These are phyloP conservation scores for Cosmorhoe ocellata DNA, from an alignment of 2,888 invertebrate genomes.

Conservation along the genomic window DNA sequence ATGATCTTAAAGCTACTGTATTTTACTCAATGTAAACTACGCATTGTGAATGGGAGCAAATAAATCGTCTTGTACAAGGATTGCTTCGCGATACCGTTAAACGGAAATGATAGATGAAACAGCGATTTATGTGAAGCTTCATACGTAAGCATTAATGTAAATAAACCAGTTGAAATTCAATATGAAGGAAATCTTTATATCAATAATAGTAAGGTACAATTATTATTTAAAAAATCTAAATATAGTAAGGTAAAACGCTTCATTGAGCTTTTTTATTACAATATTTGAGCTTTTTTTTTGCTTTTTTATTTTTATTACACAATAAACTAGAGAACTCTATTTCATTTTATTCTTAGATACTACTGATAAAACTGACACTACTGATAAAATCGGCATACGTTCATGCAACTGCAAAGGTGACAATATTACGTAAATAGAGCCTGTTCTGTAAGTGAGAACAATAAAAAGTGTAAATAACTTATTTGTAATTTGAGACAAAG, in stretches of 20 bases:
- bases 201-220: constrained; percentile 18
- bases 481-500: too few species aligned
- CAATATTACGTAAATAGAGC: too few species aligned
- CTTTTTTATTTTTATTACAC: too few species aligned
- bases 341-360: too few species aligned
- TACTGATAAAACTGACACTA: too few species aligned
- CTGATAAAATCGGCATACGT: too few species aligned
- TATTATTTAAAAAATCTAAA: constrained; percentile 8
- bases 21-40: constrained; percentile 43
- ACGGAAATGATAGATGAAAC: constrained; percentile 34
- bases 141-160: constrained; percentile 31
- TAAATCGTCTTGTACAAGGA: constrained; percentile 41
- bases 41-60: constrained; percentile 45
- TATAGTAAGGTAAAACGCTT: constrained; percentile 7
- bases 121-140: constrained; percentile 26
- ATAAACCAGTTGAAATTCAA: constrained; percentile 29
- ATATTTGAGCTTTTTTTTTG: too few species aligned
- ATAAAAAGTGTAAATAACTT: too few species aligned
- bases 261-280: too few species aligned
- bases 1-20: constrained; percentile 38
- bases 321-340: too few species aligned
- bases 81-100: constrained; percentile 38
- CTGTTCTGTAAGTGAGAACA: too few species aligned
- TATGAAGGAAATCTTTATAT: constrained; percentile 24
- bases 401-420: too few species aligned